Conservation (phyloP, 2,888 invertebrate species). For the Pyrrhosoma nymphula region DNA sequence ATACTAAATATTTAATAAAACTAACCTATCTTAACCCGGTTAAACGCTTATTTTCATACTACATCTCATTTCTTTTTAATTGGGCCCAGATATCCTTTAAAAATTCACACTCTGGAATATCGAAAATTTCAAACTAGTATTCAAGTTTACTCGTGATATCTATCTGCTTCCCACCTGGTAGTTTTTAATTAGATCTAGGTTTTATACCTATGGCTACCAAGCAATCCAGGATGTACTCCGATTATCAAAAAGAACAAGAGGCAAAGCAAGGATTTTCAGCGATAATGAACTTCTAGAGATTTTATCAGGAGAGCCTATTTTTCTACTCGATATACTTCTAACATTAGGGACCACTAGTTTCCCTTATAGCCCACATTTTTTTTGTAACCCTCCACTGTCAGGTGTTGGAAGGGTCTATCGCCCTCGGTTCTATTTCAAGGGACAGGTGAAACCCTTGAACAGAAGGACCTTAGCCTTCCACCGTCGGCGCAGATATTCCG, state of each 20-base stretch:
- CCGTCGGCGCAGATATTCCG: not conserved
- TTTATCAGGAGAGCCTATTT: not conserved
- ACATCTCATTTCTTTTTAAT: too few species aligned
- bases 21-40: too few species aligned
- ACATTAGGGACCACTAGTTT: not conserved
- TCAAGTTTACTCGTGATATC: too few species aligned
- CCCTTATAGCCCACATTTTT: conserved; percentile 42
- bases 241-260: not conserved
- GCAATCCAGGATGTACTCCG: not conserved
- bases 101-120: too few species aligned
- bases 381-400: not conserved
- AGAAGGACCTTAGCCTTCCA: not conserved
- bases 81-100: too few species aligned
- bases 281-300: not conserved
- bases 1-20: too few species aligned
- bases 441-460: conserved; percentile 44
- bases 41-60: too few species aligned
- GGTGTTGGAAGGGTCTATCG: conserved; percentile 51
- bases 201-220: not conserved
- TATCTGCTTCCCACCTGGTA: not conserved
- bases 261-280: not conserved
- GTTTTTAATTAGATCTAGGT: not conserved
- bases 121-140: too few species aligned
- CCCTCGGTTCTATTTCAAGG: not conserved
- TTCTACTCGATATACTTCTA: not conserved